These are phyloP conservation scores for Nanger granti DNA, from an alignment of 2,113 vertebrate species.

Conservation along the genomic window DNA sequence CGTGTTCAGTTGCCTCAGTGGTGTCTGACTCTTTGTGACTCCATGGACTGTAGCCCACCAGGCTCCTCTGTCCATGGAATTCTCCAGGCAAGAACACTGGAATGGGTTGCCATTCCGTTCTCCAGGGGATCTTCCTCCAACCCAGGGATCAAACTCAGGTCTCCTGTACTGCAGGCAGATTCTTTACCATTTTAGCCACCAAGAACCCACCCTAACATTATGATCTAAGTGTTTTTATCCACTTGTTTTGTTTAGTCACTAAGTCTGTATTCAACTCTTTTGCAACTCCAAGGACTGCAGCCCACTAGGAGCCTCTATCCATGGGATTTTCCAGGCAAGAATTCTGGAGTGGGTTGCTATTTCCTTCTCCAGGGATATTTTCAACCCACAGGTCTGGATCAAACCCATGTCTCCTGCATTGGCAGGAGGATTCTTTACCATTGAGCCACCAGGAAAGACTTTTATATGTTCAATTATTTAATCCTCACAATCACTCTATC, in stretches of 20 bases:
- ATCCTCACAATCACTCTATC: background rate
- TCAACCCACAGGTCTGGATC: background rate
- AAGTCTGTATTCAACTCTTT: background rate
- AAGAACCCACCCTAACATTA: background rate
- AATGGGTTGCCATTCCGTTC: background rate
- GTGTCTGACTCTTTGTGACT: background rate
- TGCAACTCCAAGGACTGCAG: background rate
- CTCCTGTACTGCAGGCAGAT: background rate
- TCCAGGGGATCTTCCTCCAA: background rate
- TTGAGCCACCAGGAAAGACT: background rate
- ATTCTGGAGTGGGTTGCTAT: background rate
- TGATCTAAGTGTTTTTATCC: background rate
- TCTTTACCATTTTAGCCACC: background rate
- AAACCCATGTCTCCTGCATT: background rate
- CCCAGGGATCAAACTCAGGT: background rate
- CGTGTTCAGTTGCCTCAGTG: background rate
- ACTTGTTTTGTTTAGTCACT: background rate
- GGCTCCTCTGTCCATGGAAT: background rate
- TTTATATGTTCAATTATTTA: slow-evolving; percentile 1
- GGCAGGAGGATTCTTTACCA: background rate
- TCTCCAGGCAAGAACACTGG: background rate
- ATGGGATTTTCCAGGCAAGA: background rate
- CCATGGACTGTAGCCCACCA: background rate
- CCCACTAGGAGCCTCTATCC: background rate
- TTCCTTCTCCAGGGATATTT: background rate